Conservation (phyloP, 2,113 vertebrate genomes). For the Onychostoma macrolepis region DNA sequence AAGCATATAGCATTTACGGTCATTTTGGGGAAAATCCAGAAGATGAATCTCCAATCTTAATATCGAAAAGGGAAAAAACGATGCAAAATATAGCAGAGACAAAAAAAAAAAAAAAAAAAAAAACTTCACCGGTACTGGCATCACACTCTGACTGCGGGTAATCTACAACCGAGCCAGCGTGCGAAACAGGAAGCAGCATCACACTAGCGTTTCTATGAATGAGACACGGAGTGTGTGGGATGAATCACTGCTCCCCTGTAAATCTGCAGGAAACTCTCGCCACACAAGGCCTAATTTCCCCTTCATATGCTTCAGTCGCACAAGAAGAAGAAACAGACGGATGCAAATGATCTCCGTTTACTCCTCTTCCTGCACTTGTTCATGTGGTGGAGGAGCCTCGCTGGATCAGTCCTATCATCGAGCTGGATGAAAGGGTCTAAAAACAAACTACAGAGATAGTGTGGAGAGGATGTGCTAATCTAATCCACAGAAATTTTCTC, state of each 20-base stretch:
- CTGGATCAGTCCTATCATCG: not conserved
- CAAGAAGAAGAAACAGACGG: conserved; percentile 37
- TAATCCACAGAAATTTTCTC: not conserved
- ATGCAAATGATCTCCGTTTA: conserved; percentile 43
- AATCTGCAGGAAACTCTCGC: conserved; percentile 42
- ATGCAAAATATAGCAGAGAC: not conserved
- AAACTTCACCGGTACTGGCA: not conserved
- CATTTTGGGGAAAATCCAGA: not conserved
- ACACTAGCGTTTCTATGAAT: conserved; percentile 56
- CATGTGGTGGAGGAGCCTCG: not conserved
- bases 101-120: too few species aligned
- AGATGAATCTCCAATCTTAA: not conserved
- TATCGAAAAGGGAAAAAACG: not conserved
- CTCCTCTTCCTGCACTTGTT: conserved; percentile 45
- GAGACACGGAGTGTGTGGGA: conserved; percentile 52
- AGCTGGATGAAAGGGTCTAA: not conserved
- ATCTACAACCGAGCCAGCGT: conserved; percentile 28
- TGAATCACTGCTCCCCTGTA: conserved; percentile 52
- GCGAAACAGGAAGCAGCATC: conserved; percentile 52
- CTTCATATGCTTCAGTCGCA: conserved; percentile 5
- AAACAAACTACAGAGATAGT: not conserved
- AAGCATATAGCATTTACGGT: not conserved
- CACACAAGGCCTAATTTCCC: conserved; percentile 43
- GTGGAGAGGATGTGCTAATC: conserved; percentile 3
- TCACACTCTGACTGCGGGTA: conserved; percentile 33